Evolutionary conservation across 2,113 vertebrate species (phyloP).

Genomic region (Lepus americanus): DNA sequence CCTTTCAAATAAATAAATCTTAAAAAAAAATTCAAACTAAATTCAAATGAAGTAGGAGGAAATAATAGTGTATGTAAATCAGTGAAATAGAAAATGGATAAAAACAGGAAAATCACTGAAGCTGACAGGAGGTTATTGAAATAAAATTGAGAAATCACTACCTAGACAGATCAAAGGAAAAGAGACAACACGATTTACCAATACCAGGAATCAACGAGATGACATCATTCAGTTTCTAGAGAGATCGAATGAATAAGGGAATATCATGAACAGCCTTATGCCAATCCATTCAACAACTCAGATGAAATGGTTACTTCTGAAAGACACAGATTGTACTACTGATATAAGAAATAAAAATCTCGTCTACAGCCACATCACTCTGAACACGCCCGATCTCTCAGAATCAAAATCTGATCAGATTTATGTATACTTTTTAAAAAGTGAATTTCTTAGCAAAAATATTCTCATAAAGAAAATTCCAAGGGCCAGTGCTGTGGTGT

Average conservation of each 20-base stretch:
- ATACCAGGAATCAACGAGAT: neutral
- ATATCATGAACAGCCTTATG: neutral
- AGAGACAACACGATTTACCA: neutral
- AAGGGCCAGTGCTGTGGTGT: too few relatives aligned
- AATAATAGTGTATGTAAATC: neutral
- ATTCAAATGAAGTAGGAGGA: neutral
- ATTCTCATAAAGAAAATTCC: neutral
- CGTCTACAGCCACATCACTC: too few relatives aligned
- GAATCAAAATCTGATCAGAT: neutral
- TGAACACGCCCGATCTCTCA: too few relatives aligned
- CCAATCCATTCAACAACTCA: neutral
- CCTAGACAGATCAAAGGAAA: neutral
- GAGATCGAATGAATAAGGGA: neutral
- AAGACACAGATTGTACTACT: neutral
- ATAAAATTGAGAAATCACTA: neutral
- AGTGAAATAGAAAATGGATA: neutral
- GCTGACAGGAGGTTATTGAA: neutral
- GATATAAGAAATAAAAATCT: constrained; percentile 13
- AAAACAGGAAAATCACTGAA: neutral
- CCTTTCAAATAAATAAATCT: too few relatives aligned
- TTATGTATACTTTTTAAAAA: neutral
- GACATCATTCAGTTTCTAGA: neutral
- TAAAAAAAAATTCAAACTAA: neutral
- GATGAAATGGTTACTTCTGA: neutral
- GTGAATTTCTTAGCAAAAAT: neutral